Percentiles rank a stretch among this genome's conserved stretches.
These are phyloP conservation scores for Cheiracanthium punctorium DNA, from an alignment of 2,888 invertebrate species.

Conservation along the genomic window DNA sequence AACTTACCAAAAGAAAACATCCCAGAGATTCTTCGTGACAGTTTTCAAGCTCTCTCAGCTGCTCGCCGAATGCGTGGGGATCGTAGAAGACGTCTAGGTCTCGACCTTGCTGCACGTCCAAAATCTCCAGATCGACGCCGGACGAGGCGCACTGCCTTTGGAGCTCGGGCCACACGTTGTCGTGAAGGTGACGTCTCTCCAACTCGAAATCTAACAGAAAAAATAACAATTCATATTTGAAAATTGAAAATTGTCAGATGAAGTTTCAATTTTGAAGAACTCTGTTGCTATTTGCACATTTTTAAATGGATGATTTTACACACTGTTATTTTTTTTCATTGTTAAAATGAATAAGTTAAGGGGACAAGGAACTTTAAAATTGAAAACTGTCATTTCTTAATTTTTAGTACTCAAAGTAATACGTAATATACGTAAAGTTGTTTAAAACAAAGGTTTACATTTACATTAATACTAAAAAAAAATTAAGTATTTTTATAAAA, in stretches of 20 bases:
- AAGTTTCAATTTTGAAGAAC: no score
- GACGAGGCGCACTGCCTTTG: constrained; percentile 68
- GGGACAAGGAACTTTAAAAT: no score
- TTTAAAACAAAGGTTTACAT: no score
- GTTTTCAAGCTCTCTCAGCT: constrained; percentile 70
- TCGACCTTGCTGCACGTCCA: constrained; percentile 70
- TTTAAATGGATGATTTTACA: no score
- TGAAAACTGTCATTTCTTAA: no score
- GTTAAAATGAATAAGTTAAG: no score
- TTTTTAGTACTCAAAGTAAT: no score
- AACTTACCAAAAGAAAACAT: constrained; percentile 70
- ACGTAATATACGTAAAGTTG: no score
- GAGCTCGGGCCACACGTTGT: constrained; percentile 71
- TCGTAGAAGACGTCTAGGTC: constrained; percentile 69
- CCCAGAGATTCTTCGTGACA: constrained; percentile 69
- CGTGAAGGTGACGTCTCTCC: constrained; percentile 71
- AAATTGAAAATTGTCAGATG: not conserved
- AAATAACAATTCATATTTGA: not conserved
- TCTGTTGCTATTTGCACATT: no score
- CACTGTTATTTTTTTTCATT: no score
- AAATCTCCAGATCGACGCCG: constrained; percentile 70
- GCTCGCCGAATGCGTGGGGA: constrained; percentile 70
- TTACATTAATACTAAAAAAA: no score
- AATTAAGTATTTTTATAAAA: no score
- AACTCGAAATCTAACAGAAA: constrained; percentile 71